Conservation (phyloP, 2,113 vertebrate genomes). For the Pelecanus crispus region DNA sequence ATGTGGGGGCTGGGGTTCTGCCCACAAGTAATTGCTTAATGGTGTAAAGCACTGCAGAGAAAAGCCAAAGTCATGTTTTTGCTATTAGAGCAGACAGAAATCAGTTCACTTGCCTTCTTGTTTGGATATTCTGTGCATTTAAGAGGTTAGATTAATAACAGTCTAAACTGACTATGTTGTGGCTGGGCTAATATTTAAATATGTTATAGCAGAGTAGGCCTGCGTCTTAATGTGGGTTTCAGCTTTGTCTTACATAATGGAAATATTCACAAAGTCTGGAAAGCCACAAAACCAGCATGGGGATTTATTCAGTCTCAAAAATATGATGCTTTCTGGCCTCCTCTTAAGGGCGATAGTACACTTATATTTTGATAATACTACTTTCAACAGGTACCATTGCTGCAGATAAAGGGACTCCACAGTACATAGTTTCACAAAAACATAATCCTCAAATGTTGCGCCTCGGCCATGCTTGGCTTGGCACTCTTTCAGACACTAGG, state of each 20-base stretch:
- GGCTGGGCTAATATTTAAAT: constrained; percentile 64
- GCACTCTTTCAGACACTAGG: neutral
- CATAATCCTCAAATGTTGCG: neutral
- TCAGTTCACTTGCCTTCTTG: constrained; percentile 62
- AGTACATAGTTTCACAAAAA: neutral
- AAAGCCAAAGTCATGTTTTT: constrained; percentile 63
- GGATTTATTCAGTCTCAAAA: neutral
- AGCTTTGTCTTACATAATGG: constrained; percentile 29
- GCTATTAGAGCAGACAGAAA: constrained; percentile 61
- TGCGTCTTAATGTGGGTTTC: constrained; percentile 58
- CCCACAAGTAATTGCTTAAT: constrained; percentile 65
- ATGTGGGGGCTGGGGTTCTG: constrained; percentile 39
- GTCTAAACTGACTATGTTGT: constrained; percentile 59
- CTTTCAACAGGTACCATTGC: neutral
- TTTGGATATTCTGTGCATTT: constrained; percentile 65
- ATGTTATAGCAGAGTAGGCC: constrained; percentile 55
- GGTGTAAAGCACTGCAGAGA: constrained; percentile 36
- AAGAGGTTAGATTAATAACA: constrained; percentile 74
- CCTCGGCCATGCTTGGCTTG: fast-evolving
- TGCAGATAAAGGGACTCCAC: neutral
- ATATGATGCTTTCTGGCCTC: neutral
- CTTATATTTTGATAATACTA: neutral
- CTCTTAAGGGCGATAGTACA: neutral
- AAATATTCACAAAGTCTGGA: neutral
- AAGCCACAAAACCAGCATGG: constrained; percentile 4